phyloP scores from a whole-genome alignment of 2,797 vertebrate genomes.

The Sebastes matsubarae region DNA sequence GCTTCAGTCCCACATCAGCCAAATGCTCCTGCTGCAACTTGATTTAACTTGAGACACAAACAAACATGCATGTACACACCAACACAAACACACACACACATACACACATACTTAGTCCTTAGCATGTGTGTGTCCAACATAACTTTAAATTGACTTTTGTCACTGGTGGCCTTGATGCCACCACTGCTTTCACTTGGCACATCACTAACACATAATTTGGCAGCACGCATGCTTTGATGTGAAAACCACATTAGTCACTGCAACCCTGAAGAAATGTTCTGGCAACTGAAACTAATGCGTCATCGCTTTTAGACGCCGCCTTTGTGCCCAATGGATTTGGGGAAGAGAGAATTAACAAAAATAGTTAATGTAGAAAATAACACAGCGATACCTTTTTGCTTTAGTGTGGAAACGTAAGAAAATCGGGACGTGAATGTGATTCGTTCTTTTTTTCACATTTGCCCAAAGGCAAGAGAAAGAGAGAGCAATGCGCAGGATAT shows the following conservation, averaged over 20 bases:
- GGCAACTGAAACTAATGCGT: slow-evolving; percentile 50
- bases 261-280: slow-evolving; percentile 50
- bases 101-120: not conserved
- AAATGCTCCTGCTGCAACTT: slow-evolving; percentile 63
- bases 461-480: slow-evolving; percentile 3
- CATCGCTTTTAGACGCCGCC: slow-evolving; percentile 25
- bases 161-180: slow-evolving; percentile 53
- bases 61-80: slow-evolving; percentile 17
- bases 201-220: slow-evolving; percentile 46
- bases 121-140: slow-evolving; percentile 32
- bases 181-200: slow-evolving; percentile 57
- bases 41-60: slow-evolving; percentile 49
- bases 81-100: not conserved
- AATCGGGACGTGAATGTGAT: slow-evolving; percentile 1
- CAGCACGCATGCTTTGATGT: slow-evolving; percentile 48
- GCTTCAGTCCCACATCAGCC: slow-evolving; percentile 64
- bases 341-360: slow-evolving; percentile 38
- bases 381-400: not conserved
- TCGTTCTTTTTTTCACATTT: slow-evolving; percentile 2
- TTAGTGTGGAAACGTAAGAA: not conserved
- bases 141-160: slow-evolving; percentile 75
- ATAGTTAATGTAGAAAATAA: slow-evolving; percentile 12
- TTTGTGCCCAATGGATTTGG: slow-evolving; percentile 36
- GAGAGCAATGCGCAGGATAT: not conserved
- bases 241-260: slow-evolving; percentile 51